Conservation (phyloP, 2,888 invertebrate species). For the Thyatira batis region DNA sequence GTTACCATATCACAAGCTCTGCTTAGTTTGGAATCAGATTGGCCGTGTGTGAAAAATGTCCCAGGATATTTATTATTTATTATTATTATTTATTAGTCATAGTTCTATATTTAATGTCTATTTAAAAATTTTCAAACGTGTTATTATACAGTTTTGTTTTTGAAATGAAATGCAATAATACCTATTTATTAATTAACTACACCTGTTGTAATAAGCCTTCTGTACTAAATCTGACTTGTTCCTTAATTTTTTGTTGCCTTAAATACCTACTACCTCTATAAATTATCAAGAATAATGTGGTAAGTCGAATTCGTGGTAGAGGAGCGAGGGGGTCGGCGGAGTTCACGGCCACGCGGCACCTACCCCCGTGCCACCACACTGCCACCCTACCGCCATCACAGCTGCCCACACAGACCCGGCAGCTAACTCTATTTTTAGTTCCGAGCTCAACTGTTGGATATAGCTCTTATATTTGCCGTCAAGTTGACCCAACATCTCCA, state of each 20-base stretch:
- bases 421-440: conserved; percentile 59
- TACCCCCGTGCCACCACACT: conserved; percentile 27
- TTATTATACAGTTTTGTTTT: no score
- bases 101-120: no score
- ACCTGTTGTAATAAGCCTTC: no score
- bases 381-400: conserved; percentile 23
- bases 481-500: neutral
- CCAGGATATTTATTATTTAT: no score
- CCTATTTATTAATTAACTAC: no score
- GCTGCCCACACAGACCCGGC: conserved; percentile 32
- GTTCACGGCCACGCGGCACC: conserved; percentile 67
- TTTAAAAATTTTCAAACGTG: no score
- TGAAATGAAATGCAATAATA: no score
- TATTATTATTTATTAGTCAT: no score
- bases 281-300: conserved; percentile 29
- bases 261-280: conserved; percentile 12
- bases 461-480: neutral
- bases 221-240: no score
- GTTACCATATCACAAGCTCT: no score
- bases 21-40: no score
- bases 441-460: conserved; percentile 19
- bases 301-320: conserved; percentile 28
- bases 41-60: no score
- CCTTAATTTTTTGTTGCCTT: neutral
- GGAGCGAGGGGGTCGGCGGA: conserved; percentile 60